Base-by-base conservation (phyloP, 2,797 vertebrate genomes). In the Rhinichthys osculus region DNA sequence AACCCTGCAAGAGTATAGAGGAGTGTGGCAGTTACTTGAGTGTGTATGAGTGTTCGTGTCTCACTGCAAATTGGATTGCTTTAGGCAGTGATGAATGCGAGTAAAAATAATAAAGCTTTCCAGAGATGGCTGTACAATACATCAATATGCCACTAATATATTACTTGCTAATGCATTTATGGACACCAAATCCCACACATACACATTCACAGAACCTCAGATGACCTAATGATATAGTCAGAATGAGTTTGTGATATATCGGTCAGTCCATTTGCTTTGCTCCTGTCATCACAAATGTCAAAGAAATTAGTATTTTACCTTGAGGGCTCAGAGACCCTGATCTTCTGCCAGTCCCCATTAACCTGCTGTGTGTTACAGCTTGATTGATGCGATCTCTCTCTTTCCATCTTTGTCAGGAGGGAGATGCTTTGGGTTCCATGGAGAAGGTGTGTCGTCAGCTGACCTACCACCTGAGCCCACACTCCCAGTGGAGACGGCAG, bases 401-500 rank as follows among this genome's bases (percentile, higher is more conserved):
- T 82, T 14, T 69, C 23, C 83, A 23, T 70, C 47, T 81, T 87
- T 80, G 78, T 33, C 92, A 99, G 98, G 98, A 99, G 81, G 97
- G 96, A 0, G 98, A 99, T 67, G 95, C 97, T 0, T 92, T 99
- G 0, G 97, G 97, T 2, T 94, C 97, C 66, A 97, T 99, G 97
- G 98, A 99, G 95, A 99, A 99, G 94, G 97, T 99, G 21, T 99
- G 98, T 92, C 94, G 98, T 76, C 98, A 99, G 95, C 96, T 99
- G 94, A 98, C 97, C 30, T 99, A 99, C 92, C 98, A 99, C 91
- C 97, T 99, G 85, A 99, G 98, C 92, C 98, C 98, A 1, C 98
- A 99, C 91, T 98, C 98, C 0, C 97, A 96, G 93, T 99, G 97
- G 97, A 96, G 96, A 90, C 96, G 97, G 66, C 97, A 97, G 78